A percentile compares a stretch with the other conserved stretches of the same genome.
phyloP scores from a whole-genome alignment of 2,888 invertebrate species.

The Thalpophila matura region DNA sequence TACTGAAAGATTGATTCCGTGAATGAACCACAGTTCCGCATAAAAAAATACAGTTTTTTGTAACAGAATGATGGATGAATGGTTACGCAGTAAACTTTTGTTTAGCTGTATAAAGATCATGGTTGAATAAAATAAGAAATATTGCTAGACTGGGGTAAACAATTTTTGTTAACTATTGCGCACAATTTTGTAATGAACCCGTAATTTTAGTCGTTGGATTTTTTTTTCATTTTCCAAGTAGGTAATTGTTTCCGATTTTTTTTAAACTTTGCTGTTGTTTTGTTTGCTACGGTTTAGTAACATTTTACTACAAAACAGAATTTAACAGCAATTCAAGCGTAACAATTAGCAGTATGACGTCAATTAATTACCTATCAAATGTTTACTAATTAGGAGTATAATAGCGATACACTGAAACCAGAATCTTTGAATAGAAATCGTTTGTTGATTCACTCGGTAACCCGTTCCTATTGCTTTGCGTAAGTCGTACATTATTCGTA shows the following conservation, averaged over 20 bases:
- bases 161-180: slow-evolving; percentile 28
- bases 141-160: slow-evolving; percentile 33
- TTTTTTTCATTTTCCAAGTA: slow-evolving; percentile 27
- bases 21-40: slow-evolving; percentile 53
- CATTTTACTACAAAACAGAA: slow-evolving; percentile 12
- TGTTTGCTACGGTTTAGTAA: not conserved
- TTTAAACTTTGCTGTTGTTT: slow-evolving; percentile 3
- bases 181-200: slow-evolving; percentile 29
- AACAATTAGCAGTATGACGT: slow-evolving; percentile 39
- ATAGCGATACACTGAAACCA: slow-evolving; percentile 15
- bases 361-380: slow-evolving; percentile 16
- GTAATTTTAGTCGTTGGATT: slow-evolving; percentile 20
- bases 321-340: slow-evolving; percentile 3
- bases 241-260: too few species aligned
- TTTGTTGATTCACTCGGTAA: slow-evolving; percentile 43
- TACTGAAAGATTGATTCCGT: slow-evolving; percentile 66
- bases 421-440: slow-evolving; percentile 44
- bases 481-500: slow-evolving; percentile 37
- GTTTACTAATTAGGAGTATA: slow-evolving; percentile 21
- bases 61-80: slow-evolving; percentile 39
- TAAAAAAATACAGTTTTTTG: slow-evolving; percentile 21
- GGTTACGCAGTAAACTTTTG: slow-evolving; percentile 14
- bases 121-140: slow-evolving; percentile 48
- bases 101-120: slow-evolving; percentile 25
- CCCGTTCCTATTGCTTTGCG: slow-evolving; percentile 22